Base-by-base conservation (phyloP, 2,888 invertebrate species). In the Willowsia nigromaculata region DNA sequence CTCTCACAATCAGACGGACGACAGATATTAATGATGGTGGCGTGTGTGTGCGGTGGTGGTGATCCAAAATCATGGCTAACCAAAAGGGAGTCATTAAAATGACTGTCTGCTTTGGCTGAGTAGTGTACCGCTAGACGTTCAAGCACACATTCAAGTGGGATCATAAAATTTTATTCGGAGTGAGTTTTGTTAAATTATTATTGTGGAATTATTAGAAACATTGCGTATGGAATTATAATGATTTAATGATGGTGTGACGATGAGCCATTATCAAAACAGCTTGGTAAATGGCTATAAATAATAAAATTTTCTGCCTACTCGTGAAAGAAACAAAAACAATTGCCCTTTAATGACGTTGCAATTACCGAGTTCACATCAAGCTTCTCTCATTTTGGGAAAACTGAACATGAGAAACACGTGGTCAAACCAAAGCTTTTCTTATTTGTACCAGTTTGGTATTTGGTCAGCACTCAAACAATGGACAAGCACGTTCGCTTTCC, bases 21-120 rank as follows among this genome's bases (percentile, higher is more conserved):
- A 88, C 88, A 88, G 88, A 82, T 71, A 88, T 88, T 88, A 88
- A 88, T 88, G 88, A 76, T 59, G 78, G 56, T 71, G 74, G 84
- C 84, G 71, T 88, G 88, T 83, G 82, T 71, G 81, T 62, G 80
- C 6, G 25, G 56, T 56, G 56, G 56, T 40, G 27, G 47, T 50
- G 71, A 71, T 71, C 15, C 37, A 33, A n/a, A n/a, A 11, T 13
- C 43, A 71, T 82, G 43, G n/a, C 47, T 27, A 43, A 50, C 22
- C 65, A 18, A 81, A 62, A 62, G 81, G 68, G 84, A 85, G 84
- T 74, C 84, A 85, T 85, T 85, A 85, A 74, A 68, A 47, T 40
- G 47, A 40, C 59, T 15, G 50, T 25, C 47, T 22, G 25, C 71
- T 71, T 71, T 30, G 62, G 22, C 71, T 1, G 30, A 40, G 22